These are phyloP conservation scores for Timema podura DNA, from an alignment of 2,888 invertebrate genomes.

Conservation along the genomic window DNA sequence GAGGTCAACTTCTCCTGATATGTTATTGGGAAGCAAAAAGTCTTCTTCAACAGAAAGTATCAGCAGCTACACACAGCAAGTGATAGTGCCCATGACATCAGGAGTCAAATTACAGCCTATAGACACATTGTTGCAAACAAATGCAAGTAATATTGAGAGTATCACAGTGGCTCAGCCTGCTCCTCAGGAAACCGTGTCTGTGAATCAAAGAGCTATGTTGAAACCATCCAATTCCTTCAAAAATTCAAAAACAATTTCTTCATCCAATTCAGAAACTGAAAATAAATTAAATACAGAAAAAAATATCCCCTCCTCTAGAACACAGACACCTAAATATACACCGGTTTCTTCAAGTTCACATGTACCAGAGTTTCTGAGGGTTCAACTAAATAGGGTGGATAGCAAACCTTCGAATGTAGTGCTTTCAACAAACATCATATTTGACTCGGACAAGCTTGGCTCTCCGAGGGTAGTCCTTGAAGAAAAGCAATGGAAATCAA, in stretches of 20 bases:
- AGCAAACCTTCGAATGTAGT: constrained; percentile 60
- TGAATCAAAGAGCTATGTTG: no score
- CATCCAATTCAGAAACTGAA: no score
- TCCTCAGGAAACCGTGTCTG: constrained; percentile 17
- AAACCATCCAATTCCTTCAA: not conserved
- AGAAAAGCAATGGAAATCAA: not conserved
- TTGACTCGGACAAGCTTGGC: constrained; percentile 21
- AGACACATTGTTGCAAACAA: no score
- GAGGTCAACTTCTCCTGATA: constrained; percentile 35
- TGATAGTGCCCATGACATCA: constrained; percentile 1
- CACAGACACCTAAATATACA: not conserved
- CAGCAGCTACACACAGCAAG: constrained; percentile 28
- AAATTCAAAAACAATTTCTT: not conserved
- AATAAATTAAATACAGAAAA: not conserved
- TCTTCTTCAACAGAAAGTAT: constrained; percentile 52
- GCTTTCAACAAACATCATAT: constrained; percentile 55
- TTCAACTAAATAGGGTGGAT: constrained; percentile 67
- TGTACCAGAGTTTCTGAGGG: constrained; percentile 65
- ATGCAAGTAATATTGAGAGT: no score
- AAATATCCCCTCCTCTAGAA: not conserved
- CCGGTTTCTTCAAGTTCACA: constrained; percentile 22
- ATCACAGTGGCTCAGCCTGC: constrained; percentile 23
- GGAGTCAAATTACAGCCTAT: no score
- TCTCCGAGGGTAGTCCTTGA: not conserved
- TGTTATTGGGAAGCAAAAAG: constrained; percentile 33